Base-by-base conservation (phyloP, 1,140 invertebrate species). In the Diorhabda sublineata region DNA sequence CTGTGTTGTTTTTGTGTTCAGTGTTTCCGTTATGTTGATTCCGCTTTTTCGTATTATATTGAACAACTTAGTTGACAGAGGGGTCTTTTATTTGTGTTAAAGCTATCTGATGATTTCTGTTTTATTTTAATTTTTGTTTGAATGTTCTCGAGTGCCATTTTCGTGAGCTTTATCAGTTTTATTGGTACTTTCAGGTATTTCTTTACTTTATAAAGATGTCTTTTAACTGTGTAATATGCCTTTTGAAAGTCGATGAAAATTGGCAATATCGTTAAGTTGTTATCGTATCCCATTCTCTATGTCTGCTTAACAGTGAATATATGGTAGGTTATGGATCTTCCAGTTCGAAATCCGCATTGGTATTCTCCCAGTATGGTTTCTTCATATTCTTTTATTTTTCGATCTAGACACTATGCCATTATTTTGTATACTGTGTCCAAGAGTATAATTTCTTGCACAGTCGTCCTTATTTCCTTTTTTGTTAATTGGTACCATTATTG, bases 331-430 rank as follows among this genome's bases (percentile, higher is more conserved):
- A 72, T 75, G 7, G 60, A 62, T 67, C 67, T 70, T 5, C 58
- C 64, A 8, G 42, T 44, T 58, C 57, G 3, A 56, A 75, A 75
- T 3, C 70, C 74, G 67, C 66, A 70, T 65, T 73, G 74, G 56
- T 75, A 70, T 47, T 71, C 68, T 66, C 70, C 70, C 9, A 73
- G 45, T 42, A 73, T 66, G 2, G 62, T 58, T 57, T 73, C 67
- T 42, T 43, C 11, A 42, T 66, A 57, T 3, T n/a, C 7, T 41
- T 63, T 67, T 11, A 74, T 11, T 43, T 68, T 43, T 56, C 45
- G 47, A 6, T 6, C 59, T 7, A 61, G 59, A n/a, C 6, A 7
- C 52, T 7, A 56, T 56, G 52, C 52, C 52, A 56, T n/a, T 56
- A 56, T 56, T n/a, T 56, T 56, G n/a, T 56, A 56, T 26, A 26